phyloP scores from a whole-genome alignment of 1,140 invertebrate genomes.

The Lepidurus packardi region DNA sequence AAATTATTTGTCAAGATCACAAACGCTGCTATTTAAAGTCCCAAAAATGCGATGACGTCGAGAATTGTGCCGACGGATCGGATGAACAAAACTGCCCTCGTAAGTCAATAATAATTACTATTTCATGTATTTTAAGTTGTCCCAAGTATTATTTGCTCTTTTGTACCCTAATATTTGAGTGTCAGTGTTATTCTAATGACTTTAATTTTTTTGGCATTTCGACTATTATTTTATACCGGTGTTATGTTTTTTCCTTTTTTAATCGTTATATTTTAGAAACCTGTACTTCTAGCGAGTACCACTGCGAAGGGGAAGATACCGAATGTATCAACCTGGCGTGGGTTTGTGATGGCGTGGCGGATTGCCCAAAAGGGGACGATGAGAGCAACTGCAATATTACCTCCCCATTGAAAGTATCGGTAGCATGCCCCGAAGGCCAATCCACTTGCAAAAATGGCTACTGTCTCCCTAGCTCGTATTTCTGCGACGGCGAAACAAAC shows the following conservation, averaged over 20 bases:
- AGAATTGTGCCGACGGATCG: neutral
- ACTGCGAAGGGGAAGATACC: conserved; percentile 48
- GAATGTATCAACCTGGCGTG: conserved; percentile 49
- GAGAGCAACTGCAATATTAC: conserved; percentile 46
- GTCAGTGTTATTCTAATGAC: neutral
- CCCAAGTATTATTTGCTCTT: no score
- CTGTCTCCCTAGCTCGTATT: conserved; percentile 55
- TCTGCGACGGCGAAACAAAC: conserved; percentile 64
- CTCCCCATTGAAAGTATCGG: neutral
- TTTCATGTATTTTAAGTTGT: neutral
- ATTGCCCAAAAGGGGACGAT: conserved; percentile 30
- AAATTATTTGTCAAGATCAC: neutral
- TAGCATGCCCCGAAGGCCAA: neutral
- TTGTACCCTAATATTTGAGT: no score
- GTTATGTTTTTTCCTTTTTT: neutral
- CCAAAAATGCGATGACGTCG: neutral
- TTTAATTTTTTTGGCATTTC: neutral
- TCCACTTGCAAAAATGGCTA: conserved; percentile 53
- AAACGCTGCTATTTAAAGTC: neutral
- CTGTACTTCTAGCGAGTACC: conserved; percentile 43
- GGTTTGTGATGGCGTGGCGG: conserved; percentile 50
- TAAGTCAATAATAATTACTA: neutral
- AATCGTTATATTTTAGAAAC: conserved; percentile 28
- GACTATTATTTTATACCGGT: neutral
- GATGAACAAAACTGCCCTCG: neutral